Percentiles rank a stretch among this genome's conserved stretches.
phyloP scores from a whole-genome alignment of 2,113 vertebrate species.

The Ochotona curzoniae region DNA sequence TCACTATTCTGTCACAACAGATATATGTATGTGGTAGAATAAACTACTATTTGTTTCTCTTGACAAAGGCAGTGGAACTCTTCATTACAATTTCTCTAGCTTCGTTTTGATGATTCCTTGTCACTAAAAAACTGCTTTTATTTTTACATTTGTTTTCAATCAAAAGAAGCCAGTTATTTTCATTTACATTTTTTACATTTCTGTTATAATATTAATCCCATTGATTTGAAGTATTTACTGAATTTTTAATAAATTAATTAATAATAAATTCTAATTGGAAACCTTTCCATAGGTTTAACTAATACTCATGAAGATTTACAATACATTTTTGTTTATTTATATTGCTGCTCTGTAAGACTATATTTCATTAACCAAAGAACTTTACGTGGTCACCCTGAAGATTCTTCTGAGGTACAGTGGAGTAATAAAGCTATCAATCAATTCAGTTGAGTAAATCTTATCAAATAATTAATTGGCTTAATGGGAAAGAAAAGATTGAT shows the following conservation, averaged over 20 bases:
- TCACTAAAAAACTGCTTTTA: conserved; percentile 25
- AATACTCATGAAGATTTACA: background rate
- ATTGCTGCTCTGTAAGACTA: background rate
- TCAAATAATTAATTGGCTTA: conserved; percentile 47
- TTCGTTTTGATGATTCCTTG: conserved; percentile 18
- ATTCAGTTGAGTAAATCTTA: conserved; percentile 57
- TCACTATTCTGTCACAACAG: background rate
- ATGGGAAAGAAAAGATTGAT: conserved; percentile 18
- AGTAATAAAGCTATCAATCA: background rate
- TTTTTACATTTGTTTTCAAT: conserved; percentile 22
- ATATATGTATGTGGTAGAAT: background rate
- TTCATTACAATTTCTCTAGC: conserved; percentile 14
- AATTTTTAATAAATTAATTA: conserved; percentile 32
- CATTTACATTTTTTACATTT: conserved; percentile 3
- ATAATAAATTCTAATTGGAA: conserved; percentile 39
- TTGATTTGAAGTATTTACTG: background rate
- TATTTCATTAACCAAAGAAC: conserved; percentile 47
- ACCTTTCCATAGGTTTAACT: conserved; percentile 17
- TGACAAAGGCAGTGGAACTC: background rate
- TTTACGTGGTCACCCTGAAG: background rate
- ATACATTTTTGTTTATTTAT: conserved; percentile 53
- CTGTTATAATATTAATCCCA: conserved; percentile 11
- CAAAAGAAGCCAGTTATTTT: conserved; percentile 40
- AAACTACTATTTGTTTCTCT: conserved; percentile 33
- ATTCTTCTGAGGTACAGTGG: background rate